phyloP scores from a whole-genome alignment of 2,888 invertebrate genomes.

The Chymomyza procnemis region DNA sequence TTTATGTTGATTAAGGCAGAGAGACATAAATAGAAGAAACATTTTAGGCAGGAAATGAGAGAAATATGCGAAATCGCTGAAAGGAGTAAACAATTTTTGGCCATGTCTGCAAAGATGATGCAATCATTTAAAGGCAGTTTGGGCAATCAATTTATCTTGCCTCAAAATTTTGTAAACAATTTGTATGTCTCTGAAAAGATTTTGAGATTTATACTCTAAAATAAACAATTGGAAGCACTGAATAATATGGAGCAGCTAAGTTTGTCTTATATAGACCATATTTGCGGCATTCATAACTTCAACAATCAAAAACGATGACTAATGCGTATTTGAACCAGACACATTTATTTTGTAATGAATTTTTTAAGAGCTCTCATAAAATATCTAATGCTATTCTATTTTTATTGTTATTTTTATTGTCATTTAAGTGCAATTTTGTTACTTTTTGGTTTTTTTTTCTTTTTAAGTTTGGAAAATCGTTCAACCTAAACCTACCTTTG shows the following conservation, averaged over 20 bases:
- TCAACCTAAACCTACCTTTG: not conserved
- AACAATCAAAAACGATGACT: not conserved
- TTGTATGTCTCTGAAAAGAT: too few relatives aligned
- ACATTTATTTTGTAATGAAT: not conserved
- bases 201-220: too few relatives aligned
- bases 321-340: not conserved
- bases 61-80: not conserved
- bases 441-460: not conserved
- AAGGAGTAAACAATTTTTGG: not conserved
- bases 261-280: not conserved
- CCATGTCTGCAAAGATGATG: not conserved
- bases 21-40: not conserved
- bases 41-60: not conserved
- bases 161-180: too few relatives aligned
- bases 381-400: conserved; percentile 5
- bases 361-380: conserved; percentile 6
- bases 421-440: conserved; percentile 5
- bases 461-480: not conserved
- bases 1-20: conserved; percentile 35
- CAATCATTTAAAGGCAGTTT: not conserved
- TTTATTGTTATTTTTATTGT: conserved; percentile 1
- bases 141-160: too few relatives aligned
- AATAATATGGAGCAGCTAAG: too few relatives aligned
- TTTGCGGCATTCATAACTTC: too few relatives aligned
- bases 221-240: too few relatives aligned